Base-by-base conservation (phyloP, 2,888 invertebrate genomes). In the Drosophila bunnanda region DNA sequence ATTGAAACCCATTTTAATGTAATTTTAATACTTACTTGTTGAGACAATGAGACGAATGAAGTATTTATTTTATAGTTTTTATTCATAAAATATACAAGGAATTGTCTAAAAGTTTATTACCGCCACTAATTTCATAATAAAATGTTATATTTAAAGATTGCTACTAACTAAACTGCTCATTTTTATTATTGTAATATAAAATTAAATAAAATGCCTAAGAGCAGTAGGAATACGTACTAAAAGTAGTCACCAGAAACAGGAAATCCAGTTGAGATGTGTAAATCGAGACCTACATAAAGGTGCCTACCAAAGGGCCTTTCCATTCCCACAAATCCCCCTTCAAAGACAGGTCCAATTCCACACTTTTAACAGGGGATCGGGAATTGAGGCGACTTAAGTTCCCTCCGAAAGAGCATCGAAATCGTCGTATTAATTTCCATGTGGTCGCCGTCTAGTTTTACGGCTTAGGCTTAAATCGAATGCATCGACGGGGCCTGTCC, bases 401-500 rank as follows among this genome's bases (percentile, higher is more conserved):
- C 28, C 48, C 32, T 12, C 34, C 68, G 39, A 58, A 67, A 67
- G 70, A 20, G 59, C 52, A 69, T 72, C 61, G 75, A 52, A 43
- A 22, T 36, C 20, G 32, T 39, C 65, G 61, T 75, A 76, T 76
- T 76, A 66, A 82, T 71, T 76, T 71, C 57, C 66, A 80, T 85
- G 58, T 30, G 62, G 41, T 50, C 70, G 64, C 61, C 34, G 57
- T 71, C 67, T 61, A 58, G 44, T 59, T 55, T 69, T 69, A 52
- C 56, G 75, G 69, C 75, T 66, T 73, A 69, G 69, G 69, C 64
- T 55, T 74, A 74, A 64, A 59, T 50, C 69, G 64, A 75, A 74
- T 50, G 59, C 64, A 20, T 50, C 32, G 55, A 20, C 54, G 25
- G 50, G 36, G 15, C 36, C n/a, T 59, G 65, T 48, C 52, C 64